These are phyloP conservation scores for Priocnemis perturbator DNA, from an alignment of 2,888 invertebrate genomes.

Conservation along the genomic window DNA sequence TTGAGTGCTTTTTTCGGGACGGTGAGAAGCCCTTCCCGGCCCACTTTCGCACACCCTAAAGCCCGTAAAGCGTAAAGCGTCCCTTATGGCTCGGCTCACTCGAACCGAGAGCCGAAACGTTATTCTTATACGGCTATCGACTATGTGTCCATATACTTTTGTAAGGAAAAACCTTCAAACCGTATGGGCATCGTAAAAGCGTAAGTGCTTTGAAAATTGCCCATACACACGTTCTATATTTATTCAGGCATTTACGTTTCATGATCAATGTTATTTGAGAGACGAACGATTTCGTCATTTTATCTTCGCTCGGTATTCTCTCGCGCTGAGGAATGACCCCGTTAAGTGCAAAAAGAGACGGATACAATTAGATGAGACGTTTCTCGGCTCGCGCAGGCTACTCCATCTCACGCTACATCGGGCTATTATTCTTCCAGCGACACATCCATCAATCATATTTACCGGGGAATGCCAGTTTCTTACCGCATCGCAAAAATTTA, in stretches of 20 bases:
- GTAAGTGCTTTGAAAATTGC: no score
- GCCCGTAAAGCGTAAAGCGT: no score
- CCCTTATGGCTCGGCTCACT: no score
- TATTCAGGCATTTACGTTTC: background rate
- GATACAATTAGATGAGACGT: slow-evolving; percentile 44
- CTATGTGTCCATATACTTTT: no score
- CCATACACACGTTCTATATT: no score
- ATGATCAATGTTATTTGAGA: background rate
- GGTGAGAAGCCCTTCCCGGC: no score
- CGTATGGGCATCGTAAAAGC: no score
- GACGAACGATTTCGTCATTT: slow-evolving; percentile 33
- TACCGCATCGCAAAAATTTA: slow-evolving; percentile 39
- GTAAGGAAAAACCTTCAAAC: no score
- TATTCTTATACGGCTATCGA: no score
- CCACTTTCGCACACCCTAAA: no score
- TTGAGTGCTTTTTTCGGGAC: no score
- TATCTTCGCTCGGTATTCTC: slow-evolving; percentile 32
- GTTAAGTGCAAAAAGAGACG: slow-evolving; percentile 19
- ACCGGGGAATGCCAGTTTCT: slow-evolving; percentile 22
- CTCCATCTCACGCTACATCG: slow-evolving; percentile 11
- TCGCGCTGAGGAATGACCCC: background rate
- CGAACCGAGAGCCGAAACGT: no score
- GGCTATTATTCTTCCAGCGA: slow-evolving; percentile 41
- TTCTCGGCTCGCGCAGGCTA: slow-evolving; percentile 19
- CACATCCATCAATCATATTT: slow-evolving; percentile 42